A percentile compares a stretch with the other conserved stretches of the same genome.
Evolutionary conservation across 2,113 vertebrate genomes (phyloP).

Genomic region (Rallus limicola): DNA sequence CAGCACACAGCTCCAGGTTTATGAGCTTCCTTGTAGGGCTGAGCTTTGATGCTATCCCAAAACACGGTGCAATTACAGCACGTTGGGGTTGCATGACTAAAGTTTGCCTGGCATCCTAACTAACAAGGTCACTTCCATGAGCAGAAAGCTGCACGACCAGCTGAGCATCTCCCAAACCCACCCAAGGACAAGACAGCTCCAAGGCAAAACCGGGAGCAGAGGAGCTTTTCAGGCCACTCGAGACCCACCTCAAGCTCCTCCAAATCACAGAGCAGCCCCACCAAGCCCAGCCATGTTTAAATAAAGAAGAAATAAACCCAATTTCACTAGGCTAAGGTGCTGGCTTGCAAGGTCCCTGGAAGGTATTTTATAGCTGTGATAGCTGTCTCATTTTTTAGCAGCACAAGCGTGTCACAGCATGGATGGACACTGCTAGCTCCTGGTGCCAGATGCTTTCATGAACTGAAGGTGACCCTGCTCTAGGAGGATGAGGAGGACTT

Average conservation of each 20-base stretch:
- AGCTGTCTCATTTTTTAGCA: accelerated
- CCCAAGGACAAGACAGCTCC: neutral
- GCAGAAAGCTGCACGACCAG: neutral
- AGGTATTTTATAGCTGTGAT: accelerated
- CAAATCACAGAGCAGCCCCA: neutral
- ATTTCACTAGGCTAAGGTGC: neutral
- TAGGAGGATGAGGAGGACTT: neutral
- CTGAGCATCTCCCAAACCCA: neutral
- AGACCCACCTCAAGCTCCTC: neutral
- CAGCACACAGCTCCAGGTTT: accelerated
- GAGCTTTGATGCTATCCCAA: neutral
- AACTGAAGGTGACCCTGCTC: neutral
- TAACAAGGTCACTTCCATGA: neutral
- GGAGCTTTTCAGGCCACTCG: neutral
- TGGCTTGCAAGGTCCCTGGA: accelerated
- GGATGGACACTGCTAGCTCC: neutral
- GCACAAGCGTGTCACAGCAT: accelerated
- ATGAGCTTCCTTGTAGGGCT: neutral
- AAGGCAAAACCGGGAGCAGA: neutral
- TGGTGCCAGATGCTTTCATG: neutral
- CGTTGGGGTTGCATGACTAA: neutral
- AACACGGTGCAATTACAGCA: accelerated
- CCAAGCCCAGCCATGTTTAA: accelerated
- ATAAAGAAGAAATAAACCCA: neutral
- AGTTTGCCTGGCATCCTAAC: neutral